phyloP scores from a whole-genome alignment of 2,888 invertebrate species.

The Athalia cordata region DNA sequence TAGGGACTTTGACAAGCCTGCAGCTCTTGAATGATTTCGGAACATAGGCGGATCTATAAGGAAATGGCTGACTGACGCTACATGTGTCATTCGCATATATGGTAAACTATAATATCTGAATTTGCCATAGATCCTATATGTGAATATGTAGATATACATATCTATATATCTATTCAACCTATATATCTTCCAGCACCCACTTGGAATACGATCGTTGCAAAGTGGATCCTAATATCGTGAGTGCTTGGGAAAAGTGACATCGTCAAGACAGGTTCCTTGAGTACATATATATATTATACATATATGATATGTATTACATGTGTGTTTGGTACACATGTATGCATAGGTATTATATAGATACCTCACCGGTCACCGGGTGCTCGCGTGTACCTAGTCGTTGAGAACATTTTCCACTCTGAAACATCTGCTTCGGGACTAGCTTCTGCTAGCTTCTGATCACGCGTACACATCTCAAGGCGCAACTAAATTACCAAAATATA shows the following conservation, averaged over 20 bases:
- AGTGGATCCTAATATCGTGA: conserved; percentile 43
- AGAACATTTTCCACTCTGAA: conserved; percentile 25
- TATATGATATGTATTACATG: background rate
- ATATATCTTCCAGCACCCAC: conserved; percentile 17
- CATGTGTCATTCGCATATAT: no score
- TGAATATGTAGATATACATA: conserved; percentile 6
- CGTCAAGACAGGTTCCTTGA: conserved; percentile 20
- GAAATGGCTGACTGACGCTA: no score
- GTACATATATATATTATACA: background rate
- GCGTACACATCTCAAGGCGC: background rate
- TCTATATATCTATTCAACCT: background rate
- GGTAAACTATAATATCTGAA: no score
- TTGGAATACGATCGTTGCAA: conserved; percentile 32
- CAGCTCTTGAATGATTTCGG: no score
- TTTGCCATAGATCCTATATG: background rate
- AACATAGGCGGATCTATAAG: no score
- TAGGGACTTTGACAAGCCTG: no score
- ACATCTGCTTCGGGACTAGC: conserved; percentile 25
- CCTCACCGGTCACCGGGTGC: conserved; percentile 27
- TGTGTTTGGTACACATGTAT: background rate
- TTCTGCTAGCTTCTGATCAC: conserved; percentile 28
- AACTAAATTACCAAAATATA: conserved; percentile 24
- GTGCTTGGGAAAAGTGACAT: conserved; percentile 43
- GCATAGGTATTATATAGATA: background rate
- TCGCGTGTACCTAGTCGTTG: conserved; percentile 34